phyloP scores from a whole-genome alignment of 2,888 invertebrate species.

The Tortricodes alternella region DNA sequence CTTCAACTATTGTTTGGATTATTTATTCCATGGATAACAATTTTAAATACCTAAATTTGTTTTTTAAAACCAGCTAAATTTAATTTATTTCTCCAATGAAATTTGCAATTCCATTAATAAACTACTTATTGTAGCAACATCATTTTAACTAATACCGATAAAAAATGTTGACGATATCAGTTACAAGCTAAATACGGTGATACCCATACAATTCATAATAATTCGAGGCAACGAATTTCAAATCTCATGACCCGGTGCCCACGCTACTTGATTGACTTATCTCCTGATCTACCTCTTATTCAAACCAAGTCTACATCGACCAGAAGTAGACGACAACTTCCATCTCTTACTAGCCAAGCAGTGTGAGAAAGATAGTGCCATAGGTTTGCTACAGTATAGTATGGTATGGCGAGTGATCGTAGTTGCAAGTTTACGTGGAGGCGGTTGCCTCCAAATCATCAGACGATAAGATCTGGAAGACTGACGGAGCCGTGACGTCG shows the following conservation, averaged over 20 bases:
- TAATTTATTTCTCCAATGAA: background rate
- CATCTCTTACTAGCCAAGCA: background rate
- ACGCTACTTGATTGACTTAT: conserved; percentile 65
- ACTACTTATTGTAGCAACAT: background rate
- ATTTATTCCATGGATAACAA: no score
- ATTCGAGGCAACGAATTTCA: conserved; percentile 39
- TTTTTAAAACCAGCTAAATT: no score
- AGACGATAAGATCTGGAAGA: conserved; percentile 58
- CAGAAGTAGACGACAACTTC: background rate
- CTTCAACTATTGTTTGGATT: no score
- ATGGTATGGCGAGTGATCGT: conserved; percentile 12
- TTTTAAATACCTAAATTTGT: no score
- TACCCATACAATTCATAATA: conserved; percentile 33
- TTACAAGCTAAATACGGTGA: conserved; percentile 20
- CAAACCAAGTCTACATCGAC: background rate
- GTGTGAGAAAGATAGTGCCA: background rate
- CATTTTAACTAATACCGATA: conserved; percentile 11
- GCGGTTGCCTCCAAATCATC: conserved; percentile 61
- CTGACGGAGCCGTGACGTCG: conserved; percentile 42
- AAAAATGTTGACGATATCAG: conserved; percentile 21
- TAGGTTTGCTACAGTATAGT: background rate
- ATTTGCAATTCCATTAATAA: background rate
- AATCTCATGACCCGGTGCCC: conserved; percentile 43
- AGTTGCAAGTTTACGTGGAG: conserved; percentile 54
- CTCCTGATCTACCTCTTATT: conserved; percentile 47